phyloP scores from a whole-genome alignment of 2,888 invertebrate genomes.

The Julus scandinavius region DNA sequence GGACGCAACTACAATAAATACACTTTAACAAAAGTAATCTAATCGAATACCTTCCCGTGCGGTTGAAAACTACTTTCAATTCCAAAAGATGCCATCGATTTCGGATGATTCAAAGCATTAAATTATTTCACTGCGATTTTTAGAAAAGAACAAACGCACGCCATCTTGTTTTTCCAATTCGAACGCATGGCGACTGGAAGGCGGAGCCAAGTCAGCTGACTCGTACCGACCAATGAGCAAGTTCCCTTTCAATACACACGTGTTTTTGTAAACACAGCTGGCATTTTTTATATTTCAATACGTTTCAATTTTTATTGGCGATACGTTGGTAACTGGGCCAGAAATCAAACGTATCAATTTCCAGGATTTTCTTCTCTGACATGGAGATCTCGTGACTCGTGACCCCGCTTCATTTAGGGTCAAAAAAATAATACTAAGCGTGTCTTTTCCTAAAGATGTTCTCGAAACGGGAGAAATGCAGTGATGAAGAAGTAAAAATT shows the following conservation, averaged over 20 bases:
- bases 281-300: neutral
- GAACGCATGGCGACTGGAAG: neutral
- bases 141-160: neutral
- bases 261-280: constrained; percentile 21
- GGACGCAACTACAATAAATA: neutral
- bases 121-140: neutral
- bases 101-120: neutral
- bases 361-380: neutral
- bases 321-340: neutral
- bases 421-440: too few relatives aligned
- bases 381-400: neutral
- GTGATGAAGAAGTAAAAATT: too few relatives aligned
- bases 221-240: neutral
- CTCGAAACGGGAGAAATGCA: neutral
- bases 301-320: neutral
- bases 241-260: neutral
- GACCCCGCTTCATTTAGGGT: neutral
- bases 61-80: neutral
- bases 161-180: neutral
- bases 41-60: neutral
- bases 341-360: neutral
- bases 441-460: neutral
- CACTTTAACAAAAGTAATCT: neutral
- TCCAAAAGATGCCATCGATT: neutral
- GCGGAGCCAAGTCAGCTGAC: neutral